Percentiles rank a stretch among this genome's conserved stretches.
These are phyloP conservation scores for Chloroceryle amazona DNA, from an alignment of 2,797 vertebrate species.

Conservation along the genomic window DNA sequence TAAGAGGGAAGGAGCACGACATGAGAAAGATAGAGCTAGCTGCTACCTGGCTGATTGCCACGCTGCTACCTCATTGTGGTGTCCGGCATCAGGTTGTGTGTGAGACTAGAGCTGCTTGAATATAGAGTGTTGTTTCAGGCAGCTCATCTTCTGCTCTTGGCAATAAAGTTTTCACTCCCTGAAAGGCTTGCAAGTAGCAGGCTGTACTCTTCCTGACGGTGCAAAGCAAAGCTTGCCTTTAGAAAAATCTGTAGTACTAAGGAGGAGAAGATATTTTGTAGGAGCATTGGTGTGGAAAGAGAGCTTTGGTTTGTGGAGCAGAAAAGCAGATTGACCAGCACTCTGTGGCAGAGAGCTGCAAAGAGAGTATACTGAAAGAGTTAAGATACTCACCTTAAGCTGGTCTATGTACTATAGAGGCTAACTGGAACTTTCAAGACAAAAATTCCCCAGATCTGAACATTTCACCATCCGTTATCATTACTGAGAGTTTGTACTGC, in stretches of 20 bases:
- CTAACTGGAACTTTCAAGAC: not conserved
- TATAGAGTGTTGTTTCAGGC: not conserved
- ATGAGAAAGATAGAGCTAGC: not conserved
- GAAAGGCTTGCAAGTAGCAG: not conserved
- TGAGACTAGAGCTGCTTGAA: not conserved
- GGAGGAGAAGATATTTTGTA: not conserved
- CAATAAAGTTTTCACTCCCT: not conserved
- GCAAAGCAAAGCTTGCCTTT: not conserved
- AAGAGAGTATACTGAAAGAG: not conserved
- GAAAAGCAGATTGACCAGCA: not conserved
- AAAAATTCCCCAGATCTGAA: not conserved
- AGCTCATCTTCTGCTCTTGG: not conserved
- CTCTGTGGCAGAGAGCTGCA: not conserved
- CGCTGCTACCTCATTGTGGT: not conserved
- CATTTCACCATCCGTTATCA: not conserved
- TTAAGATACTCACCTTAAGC: not conserved
- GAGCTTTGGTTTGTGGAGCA: not conserved
- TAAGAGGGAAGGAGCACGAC: not conserved
- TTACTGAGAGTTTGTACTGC: not conserved
- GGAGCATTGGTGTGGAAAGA: not conserved
- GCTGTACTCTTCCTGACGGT: not conserved
- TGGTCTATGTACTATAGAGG: not conserved
- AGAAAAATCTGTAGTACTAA: not conserved
- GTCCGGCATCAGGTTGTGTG: accelerated
- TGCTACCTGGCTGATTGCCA: not conserved